Evolutionary conservation across 53 echinoderm and acorn worm genomes (phyloP).

Genomic region (Henricia sp.): DNA sequence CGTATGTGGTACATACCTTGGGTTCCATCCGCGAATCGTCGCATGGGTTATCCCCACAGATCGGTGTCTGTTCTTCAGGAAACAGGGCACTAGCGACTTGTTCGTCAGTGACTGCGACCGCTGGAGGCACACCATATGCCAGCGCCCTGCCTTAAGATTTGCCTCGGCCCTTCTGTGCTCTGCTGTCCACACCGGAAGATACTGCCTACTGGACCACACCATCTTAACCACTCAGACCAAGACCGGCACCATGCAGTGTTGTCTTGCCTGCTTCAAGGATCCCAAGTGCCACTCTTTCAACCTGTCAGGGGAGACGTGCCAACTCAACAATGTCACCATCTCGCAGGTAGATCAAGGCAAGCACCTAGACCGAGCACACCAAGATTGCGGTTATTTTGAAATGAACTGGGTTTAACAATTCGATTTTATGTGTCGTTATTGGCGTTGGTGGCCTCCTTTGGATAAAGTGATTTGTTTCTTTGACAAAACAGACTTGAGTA

Average conservation of each 20-base stretch:
- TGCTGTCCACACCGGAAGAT: constrained; percentile 20
- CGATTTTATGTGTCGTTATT: no score
- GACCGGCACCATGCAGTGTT: constrained; percentile 10
- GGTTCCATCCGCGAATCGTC: neutral
- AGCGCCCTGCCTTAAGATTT: neutral
- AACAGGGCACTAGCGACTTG: neutral
- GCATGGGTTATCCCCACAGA: neutral
- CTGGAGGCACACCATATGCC: constrained; percentile 1
- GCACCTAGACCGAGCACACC: neutral
- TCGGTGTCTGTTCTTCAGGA: neutral
- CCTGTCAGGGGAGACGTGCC: constrained; percentile 41
- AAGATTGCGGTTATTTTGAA: constrained; percentile 35
- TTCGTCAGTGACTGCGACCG: neutral
- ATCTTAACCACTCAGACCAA: neutral
- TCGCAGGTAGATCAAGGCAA: neutral
- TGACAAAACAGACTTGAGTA: no score
- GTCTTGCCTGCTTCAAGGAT: constrained; percentile 18
- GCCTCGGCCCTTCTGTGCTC: neutral
- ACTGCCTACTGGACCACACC: constrained; percentile 33
- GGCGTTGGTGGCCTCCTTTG: no score
- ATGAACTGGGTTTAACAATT: constrained; percentile 2
- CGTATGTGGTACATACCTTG: neutral
- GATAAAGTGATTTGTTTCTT: no score
- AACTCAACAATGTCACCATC: constrained; percentile 28
- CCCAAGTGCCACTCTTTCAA: constrained; percentile 29